Evolutionary conservation across 2,888 invertebrate genomes (phyloP), one percentile per base, ranked within the genome.

Genomic region (Ophioninae sp.): DNA sequence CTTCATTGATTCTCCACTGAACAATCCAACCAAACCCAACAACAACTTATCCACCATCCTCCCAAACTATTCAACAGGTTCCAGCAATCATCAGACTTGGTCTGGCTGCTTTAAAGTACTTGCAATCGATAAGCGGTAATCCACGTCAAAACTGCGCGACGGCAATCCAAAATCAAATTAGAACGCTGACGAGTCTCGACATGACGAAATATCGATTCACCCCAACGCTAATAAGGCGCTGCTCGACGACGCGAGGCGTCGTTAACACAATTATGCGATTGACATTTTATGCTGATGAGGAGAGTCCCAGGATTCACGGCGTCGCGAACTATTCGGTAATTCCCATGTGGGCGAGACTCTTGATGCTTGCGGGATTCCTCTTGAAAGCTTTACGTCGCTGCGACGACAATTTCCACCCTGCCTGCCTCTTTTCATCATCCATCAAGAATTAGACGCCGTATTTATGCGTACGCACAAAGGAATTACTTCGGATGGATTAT

Each of bases 401-500:
- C 37, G 22, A 10, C 13, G 41, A 30, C 59, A 77, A 41, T 58
- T 56, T 20, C 56, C 58, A n/a, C 65, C 20, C 44, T 9, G 61
- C 22, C 64, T 39, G 13, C 20, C 41, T 8, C 69, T 22, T 20
- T 20, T 69, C 41, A 64, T 71, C 71, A 64, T 56, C 65, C 67
- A 77, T 59, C 56, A 78, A 72, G 65, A 65, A 78, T 63, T 30
- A n/a, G 20, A 56, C 20, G 20, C 22, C 71, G 65, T 68, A 17
- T 51, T 72, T 58, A 68, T 41, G 76, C 75, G 10, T 39, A 56
- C 30, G 56, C 83, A 83, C 65, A 68, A 69, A 80, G 63, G 80
- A 82, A 84, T 67, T 81, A 82, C 81, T 71, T 77, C 64, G 79
- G 79, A 82, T 81, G 82, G 81, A 85, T 85, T 82, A 81, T 76